Percentiles rank a stretch among this genome's conserved stretches.
Evolutionary conservation across 2,797 vertebrate genomes (phyloP).

Genomic region (Siniperca obscura): DNA sequence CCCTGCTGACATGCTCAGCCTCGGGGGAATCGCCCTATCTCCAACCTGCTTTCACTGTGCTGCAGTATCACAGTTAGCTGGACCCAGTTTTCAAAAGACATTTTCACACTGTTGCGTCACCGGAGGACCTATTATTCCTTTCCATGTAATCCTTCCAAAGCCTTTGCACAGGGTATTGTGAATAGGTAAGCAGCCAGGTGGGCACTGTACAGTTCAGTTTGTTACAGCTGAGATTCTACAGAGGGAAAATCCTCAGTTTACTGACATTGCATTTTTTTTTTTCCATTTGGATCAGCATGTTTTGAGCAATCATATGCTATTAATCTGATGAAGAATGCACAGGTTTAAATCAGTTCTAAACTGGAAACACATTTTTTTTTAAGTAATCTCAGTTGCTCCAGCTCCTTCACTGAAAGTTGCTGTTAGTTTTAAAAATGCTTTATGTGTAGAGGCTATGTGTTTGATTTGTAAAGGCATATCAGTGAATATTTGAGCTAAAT

Average conservation of each 20-base stretch:
- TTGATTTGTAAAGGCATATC: too few species aligned
- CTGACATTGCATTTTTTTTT: background rate
- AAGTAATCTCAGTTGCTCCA: too few species aligned
- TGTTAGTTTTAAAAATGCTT: too few species aligned
- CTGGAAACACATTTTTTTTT: background rate
- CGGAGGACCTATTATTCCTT: background rate
- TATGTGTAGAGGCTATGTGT: too few species aligned
- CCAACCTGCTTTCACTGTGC: conserved; percentile 29
- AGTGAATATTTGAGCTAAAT: background rate
- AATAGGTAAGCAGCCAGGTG: conserved; percentile 3
- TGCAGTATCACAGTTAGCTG: conserved; percentile 31
- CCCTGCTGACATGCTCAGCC: conserved; percentile 31
- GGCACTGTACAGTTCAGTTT: background rate
- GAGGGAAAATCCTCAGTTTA: background rate
- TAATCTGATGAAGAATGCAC: background rate
- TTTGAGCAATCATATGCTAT: background rate
- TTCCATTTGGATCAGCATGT: conserved; percentile 12
- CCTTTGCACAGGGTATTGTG: conserved; percentile 18
- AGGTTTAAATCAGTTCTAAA: background rate
- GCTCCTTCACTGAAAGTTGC: too few species aligned
- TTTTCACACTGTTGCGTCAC: conserved; percentile 38
- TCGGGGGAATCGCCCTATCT: conserved; percentile 41
- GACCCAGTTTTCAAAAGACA: conserved; percentile 10
- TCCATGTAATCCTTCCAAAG: conserved; percentile 33
- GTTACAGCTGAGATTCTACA: background rate